These are phyloP conservation scores for Sylvia borin DNA, from an alignment of 2,797 vertebrate species.

Conservation along the genomic window DNA sequence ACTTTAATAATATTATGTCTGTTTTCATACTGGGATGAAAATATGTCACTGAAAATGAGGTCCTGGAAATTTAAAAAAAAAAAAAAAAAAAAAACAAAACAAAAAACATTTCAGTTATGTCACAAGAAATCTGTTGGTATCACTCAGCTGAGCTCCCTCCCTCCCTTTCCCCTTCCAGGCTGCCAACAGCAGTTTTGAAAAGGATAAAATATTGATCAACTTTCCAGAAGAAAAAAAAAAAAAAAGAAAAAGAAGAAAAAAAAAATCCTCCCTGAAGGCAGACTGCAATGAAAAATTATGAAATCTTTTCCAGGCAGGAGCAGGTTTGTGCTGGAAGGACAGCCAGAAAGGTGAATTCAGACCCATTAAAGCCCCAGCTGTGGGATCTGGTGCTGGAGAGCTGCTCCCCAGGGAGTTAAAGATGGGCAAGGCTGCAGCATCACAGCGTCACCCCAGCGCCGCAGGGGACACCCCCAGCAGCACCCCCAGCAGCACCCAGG, in stretches of 20 bases:
- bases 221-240: not conserved
- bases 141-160: not conserved
- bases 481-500: not conserved
- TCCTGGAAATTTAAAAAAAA: not conserved
- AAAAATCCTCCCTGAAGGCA: not conserved
- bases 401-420: not conserved
- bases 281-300: not conserved
- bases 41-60: not conserved
- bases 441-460: not conserved
- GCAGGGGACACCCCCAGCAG: not conserved
- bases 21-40: constrained; percentile 8
- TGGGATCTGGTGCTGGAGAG: not conserved
- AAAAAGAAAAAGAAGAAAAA: not conserved
- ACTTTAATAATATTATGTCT: constrained; percentile 33
- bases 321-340: not conserved
- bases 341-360: not conserved
- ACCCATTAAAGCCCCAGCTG: not conserved
- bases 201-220: constrained; percentile 46
- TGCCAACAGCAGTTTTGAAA: constrained; percentile 19
- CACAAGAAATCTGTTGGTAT: not conserved
- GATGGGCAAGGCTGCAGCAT: not conserved
- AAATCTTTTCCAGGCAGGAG: not conserved
- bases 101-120: not conserved
- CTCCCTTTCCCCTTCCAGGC: not conserved
- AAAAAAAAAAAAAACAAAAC: not conserved